Conservation (phyloP, 2,888 invertebrate genomes). For the Xestia rhomboidea region DNA sequence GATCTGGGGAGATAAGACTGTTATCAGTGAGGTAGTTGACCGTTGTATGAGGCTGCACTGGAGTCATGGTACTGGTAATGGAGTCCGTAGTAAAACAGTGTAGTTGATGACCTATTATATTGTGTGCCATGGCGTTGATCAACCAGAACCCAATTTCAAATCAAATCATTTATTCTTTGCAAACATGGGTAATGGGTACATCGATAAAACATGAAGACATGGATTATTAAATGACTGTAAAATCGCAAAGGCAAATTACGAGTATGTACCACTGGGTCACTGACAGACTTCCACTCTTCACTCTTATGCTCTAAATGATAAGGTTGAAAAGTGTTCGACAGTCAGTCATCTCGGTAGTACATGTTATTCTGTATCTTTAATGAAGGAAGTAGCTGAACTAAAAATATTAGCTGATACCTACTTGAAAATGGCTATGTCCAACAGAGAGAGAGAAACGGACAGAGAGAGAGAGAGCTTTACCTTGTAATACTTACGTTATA, state of each 20-base stretch:
- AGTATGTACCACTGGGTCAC: no score
- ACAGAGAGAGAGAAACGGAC: background rate
- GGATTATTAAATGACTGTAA: background rate
- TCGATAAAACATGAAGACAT: no score
- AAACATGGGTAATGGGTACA: no score
- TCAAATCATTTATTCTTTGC: no score
- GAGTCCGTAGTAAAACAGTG: background rate
- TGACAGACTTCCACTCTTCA: no score
- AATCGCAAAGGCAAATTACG: background rate
- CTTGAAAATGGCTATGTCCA: background rate
- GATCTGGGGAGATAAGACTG: conserved; percentile 28
- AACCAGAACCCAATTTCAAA: background rate
- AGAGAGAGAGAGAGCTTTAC: background rate
- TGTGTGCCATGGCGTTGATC: background rate
- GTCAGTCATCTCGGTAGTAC: no score
- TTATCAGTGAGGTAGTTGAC: conserved; percentile 32
- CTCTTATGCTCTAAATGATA: no score
- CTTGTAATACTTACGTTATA: background rate
- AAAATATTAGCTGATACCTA: background rate
- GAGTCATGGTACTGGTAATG: background rate
- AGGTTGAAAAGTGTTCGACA: no score
- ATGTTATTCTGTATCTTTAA: background rate
- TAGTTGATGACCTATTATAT: background rate
- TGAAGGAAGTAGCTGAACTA: background rate
- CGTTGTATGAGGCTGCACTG: background rate